phyloP scores from a whole-genome alignment of 2,888 invertebrate species.

The Microchrysa polita region DNA sequence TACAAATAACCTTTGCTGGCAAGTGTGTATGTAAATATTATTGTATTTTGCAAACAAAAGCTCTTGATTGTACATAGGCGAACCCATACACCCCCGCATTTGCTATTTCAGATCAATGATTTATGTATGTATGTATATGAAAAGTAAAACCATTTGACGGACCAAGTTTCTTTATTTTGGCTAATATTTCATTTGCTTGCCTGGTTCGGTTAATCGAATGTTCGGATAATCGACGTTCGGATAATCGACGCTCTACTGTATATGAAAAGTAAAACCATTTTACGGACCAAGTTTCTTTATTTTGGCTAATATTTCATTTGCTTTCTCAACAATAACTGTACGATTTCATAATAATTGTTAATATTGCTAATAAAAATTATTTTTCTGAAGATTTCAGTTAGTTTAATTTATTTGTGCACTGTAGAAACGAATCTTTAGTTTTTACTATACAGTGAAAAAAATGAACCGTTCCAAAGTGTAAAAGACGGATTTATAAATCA shows the following conservation, averaged over 20 bases:
- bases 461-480: constrained; percentile 14
- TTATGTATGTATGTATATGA: no score
- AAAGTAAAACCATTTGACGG: no score
- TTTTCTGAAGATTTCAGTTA: constrained; percentile 29
- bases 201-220: no score
- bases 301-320: constrained; percentile 21
- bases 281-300: constrained; percentile 7
- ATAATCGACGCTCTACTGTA: no score
- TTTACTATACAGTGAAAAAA: not conserved
- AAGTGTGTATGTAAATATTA: no score
- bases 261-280: no score
- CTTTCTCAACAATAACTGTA: constrained; percentile 28
- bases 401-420: constrained; percentile 29
- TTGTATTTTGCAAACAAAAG: no score
- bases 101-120: no score
- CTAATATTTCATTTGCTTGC: constrained; percentile 11
- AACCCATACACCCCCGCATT: no score
- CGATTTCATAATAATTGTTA: constrained; percentile 23
- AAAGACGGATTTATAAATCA: constrained; percentile 9
- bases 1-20: no score
- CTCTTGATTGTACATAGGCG: no score
- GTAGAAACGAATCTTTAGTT: constrained; percentile 26
- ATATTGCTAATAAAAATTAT: constrained; percentile 31
- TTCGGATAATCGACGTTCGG: no score
- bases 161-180: constrained; percentile 22